These are phyloP conservation scores for Anser cygnoides DNA, from an alignment of 2,113 vertebrate genomes.

Conservation along the genomic window DNA sequence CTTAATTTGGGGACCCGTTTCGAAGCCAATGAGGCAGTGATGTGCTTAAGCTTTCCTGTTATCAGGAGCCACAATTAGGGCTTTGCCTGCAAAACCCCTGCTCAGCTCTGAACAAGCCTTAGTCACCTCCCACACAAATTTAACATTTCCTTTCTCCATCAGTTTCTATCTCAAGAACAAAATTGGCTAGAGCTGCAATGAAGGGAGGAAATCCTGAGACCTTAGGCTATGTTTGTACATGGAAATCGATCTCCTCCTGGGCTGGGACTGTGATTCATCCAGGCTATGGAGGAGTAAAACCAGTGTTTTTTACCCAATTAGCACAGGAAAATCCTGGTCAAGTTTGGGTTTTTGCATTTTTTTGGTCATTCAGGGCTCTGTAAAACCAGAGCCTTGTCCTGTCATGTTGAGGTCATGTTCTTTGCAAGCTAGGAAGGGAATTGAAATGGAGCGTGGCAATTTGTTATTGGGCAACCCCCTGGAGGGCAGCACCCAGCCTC, in stretches of 20 bases:
- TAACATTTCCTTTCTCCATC: conserved; percentile 3
- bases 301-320: background rate
- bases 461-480: background rate
- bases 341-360: background rate
- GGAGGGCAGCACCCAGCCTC: background rate
- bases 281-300: background rate
- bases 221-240: background rate
- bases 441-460: background rate
- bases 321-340: background rate
- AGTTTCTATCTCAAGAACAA: conserved; percentile 6
- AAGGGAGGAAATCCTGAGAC: conserved; percentile 23
- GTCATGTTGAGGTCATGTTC: background rate
- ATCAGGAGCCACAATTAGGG: background rate
- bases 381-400: background rate
- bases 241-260: background rate
- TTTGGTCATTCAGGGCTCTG: background rate
- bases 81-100: background rate
- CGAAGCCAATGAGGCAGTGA: background rate
- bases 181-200: background rate
- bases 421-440: background rate
- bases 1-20: background rate
- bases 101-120: background rate
- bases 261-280: background rate
- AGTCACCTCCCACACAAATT: background rate
- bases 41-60: background rate